These are phyloP conservation scores for Heliconius ismenius DNA, from an alignment of 2,888 invertebrate genomes.

Conservation along the genomic window DNA sequence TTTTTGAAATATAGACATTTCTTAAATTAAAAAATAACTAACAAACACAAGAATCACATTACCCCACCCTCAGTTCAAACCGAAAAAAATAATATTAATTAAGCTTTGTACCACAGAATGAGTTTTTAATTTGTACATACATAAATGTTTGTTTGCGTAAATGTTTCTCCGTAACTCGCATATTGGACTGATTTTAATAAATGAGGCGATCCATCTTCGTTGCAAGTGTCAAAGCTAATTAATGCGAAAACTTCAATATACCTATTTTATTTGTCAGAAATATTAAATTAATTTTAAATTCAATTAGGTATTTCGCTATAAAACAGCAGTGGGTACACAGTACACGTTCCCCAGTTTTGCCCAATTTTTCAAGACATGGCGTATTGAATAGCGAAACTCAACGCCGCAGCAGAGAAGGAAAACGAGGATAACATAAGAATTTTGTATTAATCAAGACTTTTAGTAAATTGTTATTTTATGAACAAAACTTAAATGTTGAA, in stretches of 20 bases:
- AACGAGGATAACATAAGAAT: too few relatives aligned
- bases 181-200: conserved; percentile 9
- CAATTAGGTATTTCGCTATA: not conserved
- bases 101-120: not conserved
- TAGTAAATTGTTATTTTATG: too few relatives aligned
- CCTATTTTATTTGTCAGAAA: not conserved
- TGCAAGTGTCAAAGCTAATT: conserved; percentile 15
- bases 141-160: not conserved
- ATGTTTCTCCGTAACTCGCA: conserved; percentile 5
- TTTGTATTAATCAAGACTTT: too few relatives aligned
- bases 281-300: not conserved
- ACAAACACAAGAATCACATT: not conserved
- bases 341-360: not conserved
- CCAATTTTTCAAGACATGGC: not conserved
- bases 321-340: too few relatives aligned
- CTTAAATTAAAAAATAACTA: not conserved
- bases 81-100: too few relatives aligned
- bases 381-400: too few relatives aligned
- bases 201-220: conserved; percentile 15
- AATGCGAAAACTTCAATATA: not conserved
- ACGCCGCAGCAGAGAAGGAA: too few relatives aligned
- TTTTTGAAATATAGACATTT: too few relatives aligned
- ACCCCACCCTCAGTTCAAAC: not conserved
- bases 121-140: not conserved
- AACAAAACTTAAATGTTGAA: too few relatives aligned